Base-by-base conservation (phyloP, 2,888 invertebrate species). In the Diloba caeruleocephala region DNA sequence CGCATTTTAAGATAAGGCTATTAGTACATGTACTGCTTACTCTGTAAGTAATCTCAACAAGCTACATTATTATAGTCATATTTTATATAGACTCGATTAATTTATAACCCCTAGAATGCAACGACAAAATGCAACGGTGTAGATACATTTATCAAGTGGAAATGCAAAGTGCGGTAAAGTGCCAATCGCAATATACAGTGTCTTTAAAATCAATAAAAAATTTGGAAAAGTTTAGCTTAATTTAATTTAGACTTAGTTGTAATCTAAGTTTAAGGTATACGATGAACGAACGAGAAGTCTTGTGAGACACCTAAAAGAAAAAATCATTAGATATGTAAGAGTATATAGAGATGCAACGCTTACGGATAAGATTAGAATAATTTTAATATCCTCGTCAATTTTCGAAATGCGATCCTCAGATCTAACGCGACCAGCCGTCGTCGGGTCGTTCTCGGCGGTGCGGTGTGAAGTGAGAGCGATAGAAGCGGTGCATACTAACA, bases 401-500 rank as follows among this genome's bases (percentile, higher is more conserved):
- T 0, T 56, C 19, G 51, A 39, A 14, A 59, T 59, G 38, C 51
- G 31, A 45, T 38, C 43, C 50, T 23, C 12, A 25, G 25, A 33
- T 31, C 5, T 10, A 17, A 12, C 32, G 21, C 8, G 43, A 32
- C 42, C 42, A 25, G 3, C 10, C 21, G 5, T 5, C 8, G 13
- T 6, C 25, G 44, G 29, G 58, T 26, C 26, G 25, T 31, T 10
- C 1, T 14, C 19, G 10, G 17, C 12, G 7, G 33, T 17, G 17
- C 12, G 7, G 33, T 17, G 12, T 34, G 1, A 6, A 1, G 13
- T 8, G 29, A 10, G 15, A 12, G 23, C 42, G 52, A 17, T 49
- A 68, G 55, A 49, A 61, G 62, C 54, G 44, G 70, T 72, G 83
- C 76, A 85, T 90, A 97, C 97, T 96, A 95, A 97, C 97, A 97